These are phyloP conservation scores for Pelosia muscerda DNA, from an alignment of 2,888 invertebrate genomes.

Conservation along the genomic window DNA sequence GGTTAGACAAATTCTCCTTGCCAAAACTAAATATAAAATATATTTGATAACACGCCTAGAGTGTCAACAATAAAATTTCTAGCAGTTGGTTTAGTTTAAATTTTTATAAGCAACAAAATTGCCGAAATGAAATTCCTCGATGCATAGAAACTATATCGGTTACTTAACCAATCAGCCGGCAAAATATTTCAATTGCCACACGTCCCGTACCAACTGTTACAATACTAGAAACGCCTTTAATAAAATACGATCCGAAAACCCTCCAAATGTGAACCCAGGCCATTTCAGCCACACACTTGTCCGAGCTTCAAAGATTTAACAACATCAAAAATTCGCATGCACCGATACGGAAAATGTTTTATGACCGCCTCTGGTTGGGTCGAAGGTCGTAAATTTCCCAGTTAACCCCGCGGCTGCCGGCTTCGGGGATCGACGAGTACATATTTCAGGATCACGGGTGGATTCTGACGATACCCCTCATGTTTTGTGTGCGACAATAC, in stretches of 20 bases:
- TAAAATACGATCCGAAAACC: slow-evolving; percentile 24
- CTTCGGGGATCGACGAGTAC: slow-evolving; percentile 57
- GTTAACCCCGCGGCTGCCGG: slow-evolving; percentile 60
- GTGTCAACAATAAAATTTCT: not conserved
- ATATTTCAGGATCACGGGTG: slow-evolving; percentile 70
- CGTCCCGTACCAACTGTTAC: not conserved
- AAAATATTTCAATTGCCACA: not conserved
- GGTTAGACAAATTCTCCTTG: too few relatives aligned
- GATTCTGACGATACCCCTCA: slow-evolving; percentile 54
- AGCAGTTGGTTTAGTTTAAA: not conserved
- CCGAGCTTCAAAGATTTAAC: slow-evolving; percentile 58
- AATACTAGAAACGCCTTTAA: slow-evolving; percentile 14
- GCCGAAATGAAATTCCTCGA: not conserved
- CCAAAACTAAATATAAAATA: too few relatives aligned
- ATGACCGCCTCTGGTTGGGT: slow-evolving; percentile 56
- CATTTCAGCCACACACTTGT: slow-evolving; percentile 48
- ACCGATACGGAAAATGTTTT: slow-evolving; percentile 66
- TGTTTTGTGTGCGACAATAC: slow-evolving; percentile 57
- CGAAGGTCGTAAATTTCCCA: slow-evolving; percentile 68
- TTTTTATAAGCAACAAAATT: slow-evolving; percentile 11
- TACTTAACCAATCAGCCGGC: not conserved
- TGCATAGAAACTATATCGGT: not conserved
- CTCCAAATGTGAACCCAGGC: slow-evolving; percentile 22
- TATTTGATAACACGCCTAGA: too few relatives aligned
- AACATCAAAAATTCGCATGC: slow-evolving; percentile 65